Evolutionary conservation across 2,797 vertebrate genomes (phyloP).

Genomic region (Neopelma chrysocephalum): DNA sequence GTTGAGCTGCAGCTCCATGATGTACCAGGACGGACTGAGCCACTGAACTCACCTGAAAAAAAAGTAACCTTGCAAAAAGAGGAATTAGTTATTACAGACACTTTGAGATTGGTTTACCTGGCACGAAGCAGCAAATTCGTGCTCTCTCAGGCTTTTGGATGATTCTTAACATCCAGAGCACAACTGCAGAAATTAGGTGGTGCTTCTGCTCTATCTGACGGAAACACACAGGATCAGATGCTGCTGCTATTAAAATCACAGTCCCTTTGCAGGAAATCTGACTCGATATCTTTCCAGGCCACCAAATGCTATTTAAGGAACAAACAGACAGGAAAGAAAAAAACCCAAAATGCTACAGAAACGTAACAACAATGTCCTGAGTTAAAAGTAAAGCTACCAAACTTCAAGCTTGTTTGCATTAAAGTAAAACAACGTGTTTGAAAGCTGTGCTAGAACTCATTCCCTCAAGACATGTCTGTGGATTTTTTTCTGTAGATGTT

Average conservation of each 20-base stretch:
- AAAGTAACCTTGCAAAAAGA: background rate
- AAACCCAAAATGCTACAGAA: background rate
- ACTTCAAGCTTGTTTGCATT: background rate
- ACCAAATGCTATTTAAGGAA: conserved; percentile 50
- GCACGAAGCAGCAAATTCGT: background rate
- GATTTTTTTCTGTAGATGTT: background rate
- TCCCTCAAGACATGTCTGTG: background rate
- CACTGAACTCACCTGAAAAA: background rate
- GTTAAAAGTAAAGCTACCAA: background rate
- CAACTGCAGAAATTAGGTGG: conserved; percentile 26
- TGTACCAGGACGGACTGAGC: accelerated
- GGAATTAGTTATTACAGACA: background rate
- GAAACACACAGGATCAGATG: conserved; percentile 54
- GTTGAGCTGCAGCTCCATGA: background rate
- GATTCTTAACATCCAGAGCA: background rate
- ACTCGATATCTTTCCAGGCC: background rate
- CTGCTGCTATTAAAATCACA: conserved; percentile 12
- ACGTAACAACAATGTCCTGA: background rate
- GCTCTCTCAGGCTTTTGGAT: background rate
- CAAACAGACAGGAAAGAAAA: background rate
- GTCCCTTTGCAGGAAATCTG: conserved; percentile 55
- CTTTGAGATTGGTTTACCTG: background rate
- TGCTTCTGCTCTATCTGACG: conserved; percentile 48
- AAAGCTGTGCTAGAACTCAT: background rate
- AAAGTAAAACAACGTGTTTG: background rate